phyloP scores from a whole-genome alignment of 2,113 vertebrate genomes.

The Psittacara wagleri region DNA sequence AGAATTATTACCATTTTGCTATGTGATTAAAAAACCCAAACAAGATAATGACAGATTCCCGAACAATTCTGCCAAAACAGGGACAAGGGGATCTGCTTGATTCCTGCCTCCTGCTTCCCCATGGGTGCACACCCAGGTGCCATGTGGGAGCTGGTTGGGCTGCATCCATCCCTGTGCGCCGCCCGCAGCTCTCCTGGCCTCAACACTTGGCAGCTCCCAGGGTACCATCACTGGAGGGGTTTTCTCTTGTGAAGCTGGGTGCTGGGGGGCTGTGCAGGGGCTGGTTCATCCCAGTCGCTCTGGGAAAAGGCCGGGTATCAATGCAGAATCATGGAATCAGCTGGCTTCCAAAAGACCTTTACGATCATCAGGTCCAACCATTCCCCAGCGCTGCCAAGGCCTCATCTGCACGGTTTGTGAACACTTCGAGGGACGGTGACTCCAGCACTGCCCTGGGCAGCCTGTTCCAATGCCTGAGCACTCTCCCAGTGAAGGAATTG shows the following conservation, averaged over 20 bases:
- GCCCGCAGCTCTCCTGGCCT: not conserved
- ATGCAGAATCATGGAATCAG: not conserved
- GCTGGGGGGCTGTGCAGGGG: not conserved
- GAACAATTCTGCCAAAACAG: not conserved
- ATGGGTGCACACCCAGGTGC: not conserved
- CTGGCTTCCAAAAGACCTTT: not conserved
- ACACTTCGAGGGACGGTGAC: not conserved
- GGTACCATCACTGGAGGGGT: not conserved
- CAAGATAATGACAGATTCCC: not conserved
- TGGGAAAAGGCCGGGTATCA: not conserved
- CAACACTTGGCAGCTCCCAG: not conserved
- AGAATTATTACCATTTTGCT: conserved; percentile 20
- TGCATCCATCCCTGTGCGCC: not conserved
- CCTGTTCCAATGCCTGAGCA: not conserved
- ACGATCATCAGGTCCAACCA: not conserved
- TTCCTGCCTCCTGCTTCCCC: not conserved
- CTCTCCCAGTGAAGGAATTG: not conserved
- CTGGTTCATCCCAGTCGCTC: not conserved
- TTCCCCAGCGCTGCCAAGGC: not conserved
- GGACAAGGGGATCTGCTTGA: not conserved
- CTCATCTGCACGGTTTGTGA: not conserved
- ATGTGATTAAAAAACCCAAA: not conserved
- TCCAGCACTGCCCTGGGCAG: not conserved
- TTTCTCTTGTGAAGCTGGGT: not conserved
- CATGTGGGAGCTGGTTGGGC: fast-evolving